These are phyloP conservation scores for Callithrix jacchus DNA, from an alignment of 2,113 vertebrate species.

Conservation along the genomic window DNA sequence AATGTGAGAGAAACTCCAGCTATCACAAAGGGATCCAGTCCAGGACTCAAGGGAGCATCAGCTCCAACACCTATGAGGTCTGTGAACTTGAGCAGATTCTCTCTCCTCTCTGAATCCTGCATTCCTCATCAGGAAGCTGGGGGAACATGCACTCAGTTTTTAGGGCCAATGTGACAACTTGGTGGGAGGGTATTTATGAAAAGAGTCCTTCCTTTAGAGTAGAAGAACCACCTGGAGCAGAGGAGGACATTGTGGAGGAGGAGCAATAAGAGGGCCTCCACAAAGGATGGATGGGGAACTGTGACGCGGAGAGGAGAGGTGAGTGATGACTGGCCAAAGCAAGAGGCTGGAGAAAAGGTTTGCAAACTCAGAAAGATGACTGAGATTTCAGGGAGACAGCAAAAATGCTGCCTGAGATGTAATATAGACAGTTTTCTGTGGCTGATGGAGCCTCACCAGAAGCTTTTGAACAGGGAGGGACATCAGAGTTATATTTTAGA, in stretches of 20 bases:
- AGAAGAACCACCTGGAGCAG: not conserved
- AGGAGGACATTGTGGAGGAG: not conserved
- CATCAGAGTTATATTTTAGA: conserved; percentile 11
- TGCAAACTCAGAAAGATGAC: not conserved
- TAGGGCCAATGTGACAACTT: not conserved
- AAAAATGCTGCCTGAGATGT: not conserved
- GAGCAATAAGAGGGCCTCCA: too few relatives aligned
- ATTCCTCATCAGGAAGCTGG: not conserved
- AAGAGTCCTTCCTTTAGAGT: not conserved
- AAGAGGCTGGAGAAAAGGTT: not conserved
- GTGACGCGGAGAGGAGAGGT: accelerated
- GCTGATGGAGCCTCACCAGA: not conserved
- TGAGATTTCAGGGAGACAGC: not conserved
- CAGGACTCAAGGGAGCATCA: too few relatives aligned
- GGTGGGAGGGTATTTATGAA: not conserved
- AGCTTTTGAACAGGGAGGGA: not conserved
- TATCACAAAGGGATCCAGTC: not conserved
- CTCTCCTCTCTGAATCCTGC: not conserved
- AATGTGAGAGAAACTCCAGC: not conserved
- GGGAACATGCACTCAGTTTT: not conserved
- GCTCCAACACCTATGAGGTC: not conserved
- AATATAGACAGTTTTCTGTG: not conserved
- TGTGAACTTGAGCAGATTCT: not conserved
- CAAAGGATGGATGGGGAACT: too few relatives aligned
- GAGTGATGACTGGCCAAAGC: not conserved